Base-by-base conservation (phyloP, 2,113 vertebrate genomes). In the Albula goreensis region DNA sequence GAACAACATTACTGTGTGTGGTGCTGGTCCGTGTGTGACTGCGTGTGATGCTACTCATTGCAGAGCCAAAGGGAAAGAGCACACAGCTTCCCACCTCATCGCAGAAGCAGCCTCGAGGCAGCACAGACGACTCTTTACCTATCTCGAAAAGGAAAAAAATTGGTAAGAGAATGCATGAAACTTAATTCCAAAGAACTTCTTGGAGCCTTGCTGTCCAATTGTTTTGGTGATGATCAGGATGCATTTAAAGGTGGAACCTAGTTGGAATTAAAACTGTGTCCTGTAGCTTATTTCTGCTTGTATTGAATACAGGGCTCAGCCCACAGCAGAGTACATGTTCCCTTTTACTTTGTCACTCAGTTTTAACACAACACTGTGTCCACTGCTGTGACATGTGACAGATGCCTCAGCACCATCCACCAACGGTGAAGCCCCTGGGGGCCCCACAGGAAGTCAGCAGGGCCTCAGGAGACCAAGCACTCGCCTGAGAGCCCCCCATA, bases 101-200 rank as follows among this genome's bases (percentile, higher is more conserved):
- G 63, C 63, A 74, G 22, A 84, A 84, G 63, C 83, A 77, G 66
- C 82, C 78, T 4, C 78, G 84, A 10, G 56, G 48, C 4, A 80
- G 22, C 48, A 0, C 56, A 3, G 78, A 81, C 22, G 84, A 85
- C 9, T 3, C 56, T 50, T 48, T 80, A 10, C 84, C 84, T 19
- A 12, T 85, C 17, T 13, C 78, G 0, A 85, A 81, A 11, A 85
- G 56, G 78, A 85, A 81, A 22, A 81, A 50, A 85, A n/a, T 60
- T 50, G 85, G 85, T 66, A 85, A 12, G 78, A 80, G 41, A 57
- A 48, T 19, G 56, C 22, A 52, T 48, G 63, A 10, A 2, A 50
- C 13, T 84, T 78, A 17, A 51, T 17, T 50, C 31, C 31, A 41
- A 41, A 41, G 31, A 41, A 41, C 31, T 41, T 41, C 31, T 41